Percentiles rank a stretch among this genome's conserved stretches.
phyloP scores from a whole-genome alignment of 2,797 vertebrate species.

The Gallinago nigripennis region DNA sequence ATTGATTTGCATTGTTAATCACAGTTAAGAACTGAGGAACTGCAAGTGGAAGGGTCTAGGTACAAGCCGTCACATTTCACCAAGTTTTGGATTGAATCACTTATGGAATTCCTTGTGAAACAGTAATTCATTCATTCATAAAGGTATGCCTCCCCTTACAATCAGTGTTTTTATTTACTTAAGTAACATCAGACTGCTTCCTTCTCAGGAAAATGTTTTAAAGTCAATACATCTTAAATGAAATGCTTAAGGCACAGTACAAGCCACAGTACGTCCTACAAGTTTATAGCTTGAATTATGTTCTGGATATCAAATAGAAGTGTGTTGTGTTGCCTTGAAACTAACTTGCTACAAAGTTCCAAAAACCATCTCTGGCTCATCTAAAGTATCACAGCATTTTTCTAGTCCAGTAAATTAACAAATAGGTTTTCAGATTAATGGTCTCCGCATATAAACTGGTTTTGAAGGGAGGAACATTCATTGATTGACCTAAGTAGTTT shows the following conservation, averaged over 20 bases:
- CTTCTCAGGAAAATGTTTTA: not conserved
- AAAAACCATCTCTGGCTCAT: not conserved
- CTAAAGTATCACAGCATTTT: not conserved
- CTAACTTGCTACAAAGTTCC: not conserved
- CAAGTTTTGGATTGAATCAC: not conserved
- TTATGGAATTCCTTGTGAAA: not conserved
- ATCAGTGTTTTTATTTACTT: not conserved
- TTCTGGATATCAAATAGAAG: not conserved
- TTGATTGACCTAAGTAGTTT: not conserved
- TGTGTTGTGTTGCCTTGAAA: not conserved
- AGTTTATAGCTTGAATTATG: not conserved
- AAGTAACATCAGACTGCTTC: not conserved
- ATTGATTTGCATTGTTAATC: not conserved
- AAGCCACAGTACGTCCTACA: not conserved
- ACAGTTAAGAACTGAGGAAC: not conserved
- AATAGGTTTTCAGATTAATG: not conserved
- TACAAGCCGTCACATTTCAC: not conserved
- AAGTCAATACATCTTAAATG: not conserved
- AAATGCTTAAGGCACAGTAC: not conserved
- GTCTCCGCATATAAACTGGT: not conserved
- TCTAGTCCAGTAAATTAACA: not conserved
- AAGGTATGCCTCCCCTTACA: not conserved
- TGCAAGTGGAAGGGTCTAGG: not conserved
- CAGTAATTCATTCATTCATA: not conserved
- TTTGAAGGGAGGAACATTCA: not conserved